Evolutionary conservation across 2,797 vertebrate genomes (phyloP).

Genomic region (Spizella passerina): DNA sequence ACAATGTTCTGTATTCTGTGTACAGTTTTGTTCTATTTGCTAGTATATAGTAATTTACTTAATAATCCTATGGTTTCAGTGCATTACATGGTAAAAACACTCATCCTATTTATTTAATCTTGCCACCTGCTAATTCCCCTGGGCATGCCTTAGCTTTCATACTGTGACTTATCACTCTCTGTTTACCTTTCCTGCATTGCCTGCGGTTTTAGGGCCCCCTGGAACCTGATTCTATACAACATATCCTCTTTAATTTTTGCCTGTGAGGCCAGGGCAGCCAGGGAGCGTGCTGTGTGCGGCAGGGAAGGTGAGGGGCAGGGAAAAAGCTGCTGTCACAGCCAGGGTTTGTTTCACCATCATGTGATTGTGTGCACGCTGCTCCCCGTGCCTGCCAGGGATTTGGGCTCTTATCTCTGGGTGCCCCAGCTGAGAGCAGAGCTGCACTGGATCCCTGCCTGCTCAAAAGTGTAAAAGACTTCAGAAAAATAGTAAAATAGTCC

Average conservation of each 20-base stretch:
- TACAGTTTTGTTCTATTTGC: background rate
- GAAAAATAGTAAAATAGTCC: background rate
- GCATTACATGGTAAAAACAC: background rate
- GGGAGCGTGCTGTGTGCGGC: accelerated
- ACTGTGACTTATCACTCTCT: background rate
- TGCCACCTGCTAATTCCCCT: background rate
- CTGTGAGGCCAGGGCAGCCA: accelerated
- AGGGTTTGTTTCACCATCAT: conserved; percentile 27
- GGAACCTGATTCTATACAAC: background rate
- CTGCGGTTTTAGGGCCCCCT: background rate
- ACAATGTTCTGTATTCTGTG: background rate
- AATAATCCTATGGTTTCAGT: background rate
- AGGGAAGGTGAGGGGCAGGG: background rate
- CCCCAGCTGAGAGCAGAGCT: background rate
- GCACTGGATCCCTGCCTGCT: background rate
- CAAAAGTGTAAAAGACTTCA: background rate
- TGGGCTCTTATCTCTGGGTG: conserved; percentile 8
- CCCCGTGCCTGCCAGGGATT: background rate
- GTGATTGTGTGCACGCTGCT: background rate
- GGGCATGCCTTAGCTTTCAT: background rate
- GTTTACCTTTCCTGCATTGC: accelerated
- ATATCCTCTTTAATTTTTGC: accelerated
- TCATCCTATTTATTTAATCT: background rate
- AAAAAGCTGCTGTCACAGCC: background rate
- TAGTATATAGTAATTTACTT: background rate